Evolutionary conservation across 2,797 vertebrate genomes (phyloP), one percentile per base, ranked within the genome.

Genomic region (Falco concolor): DNA sequence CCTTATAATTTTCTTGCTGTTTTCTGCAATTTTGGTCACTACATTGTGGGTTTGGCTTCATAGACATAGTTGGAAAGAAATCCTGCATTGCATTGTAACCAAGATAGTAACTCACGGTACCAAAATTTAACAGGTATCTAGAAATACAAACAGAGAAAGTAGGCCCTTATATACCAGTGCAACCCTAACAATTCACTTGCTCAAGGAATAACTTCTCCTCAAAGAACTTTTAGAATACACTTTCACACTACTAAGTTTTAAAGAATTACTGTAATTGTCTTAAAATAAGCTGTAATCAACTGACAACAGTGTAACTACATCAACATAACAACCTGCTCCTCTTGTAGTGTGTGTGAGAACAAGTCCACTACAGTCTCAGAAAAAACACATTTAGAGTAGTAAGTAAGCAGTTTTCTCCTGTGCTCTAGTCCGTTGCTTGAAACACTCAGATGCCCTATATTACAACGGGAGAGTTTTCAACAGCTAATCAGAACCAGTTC

Each of bases 71-170:
- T 72, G 99, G 99, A 72, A 99, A 99, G 97, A 99, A 99, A 97
- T 99, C 99, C 93, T 99, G 98, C 99, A 99, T 99, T 3, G 99
- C 99, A 17, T 99, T 99, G 97, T 99, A 99, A 85, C 99, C 99
- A 32, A 99, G 98, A 94, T 99, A 99, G 93, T 99, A 98, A 97
- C 99, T 99, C 91, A 99, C 99, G 0, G 98, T 99, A 34, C 99
- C 99, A 84, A 99, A 99, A 94, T 98, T 98, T 93, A 99, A 97
- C 78, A 99, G 97, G 97, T 99, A 99, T 90, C 99, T 99, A 88
- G 32, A 91, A 91, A 92, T 78, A 96, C 70, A 93, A 42, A 50
- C 22, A 82, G 53, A 93, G 40, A 87, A 85, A 80, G n/a, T 36
- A 78, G 13, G 20, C 36, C 34, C 28, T 89, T 78, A 83, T 10